phyloP scores from a whole-genome alignment of 2,113 vertebrate genomes.

The Syngnathoides biaculeatus region DNA sequence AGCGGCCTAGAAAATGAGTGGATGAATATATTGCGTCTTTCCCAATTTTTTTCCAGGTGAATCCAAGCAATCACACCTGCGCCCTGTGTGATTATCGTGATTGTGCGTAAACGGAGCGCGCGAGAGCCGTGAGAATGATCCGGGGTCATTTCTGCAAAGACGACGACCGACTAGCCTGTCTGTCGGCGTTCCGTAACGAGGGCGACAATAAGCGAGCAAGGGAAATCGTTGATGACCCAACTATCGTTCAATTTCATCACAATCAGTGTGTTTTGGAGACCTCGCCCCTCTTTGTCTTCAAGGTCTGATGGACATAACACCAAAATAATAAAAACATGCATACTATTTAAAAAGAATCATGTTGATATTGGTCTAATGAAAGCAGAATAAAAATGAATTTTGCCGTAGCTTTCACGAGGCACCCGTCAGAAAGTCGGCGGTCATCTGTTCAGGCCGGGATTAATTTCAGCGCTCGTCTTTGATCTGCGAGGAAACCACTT shows the following conservation, averaged over 20 bases:
- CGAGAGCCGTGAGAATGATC: slow-evolving; percentile 27
- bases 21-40: too few species aligned
- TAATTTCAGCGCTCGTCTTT: slow-evolving; percentile 21
- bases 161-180: not conserved
- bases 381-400: not conserved
- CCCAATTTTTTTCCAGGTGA: slow-evolving; percentile 31
- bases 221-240: not conserved
- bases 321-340: not conserved
- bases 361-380: not conserved
- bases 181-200: slow-evolving; percentile 22
- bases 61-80: slow-evolving; percentile 49
- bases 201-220: not conserved
- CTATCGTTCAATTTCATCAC: not conserved
- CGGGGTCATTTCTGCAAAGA: slow-evolving; percentile 41
- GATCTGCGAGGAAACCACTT: slow-evolving; percentile 18
- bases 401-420: not conserved
- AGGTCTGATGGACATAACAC: not conserved
- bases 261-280: not conserved
- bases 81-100: slow-evolving; percentile 59
- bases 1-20: too few species aligned
- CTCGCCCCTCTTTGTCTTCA: not conserved
- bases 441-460: slow-evolving; percentile 40
- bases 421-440: slow-evolving; percentile 20
- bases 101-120: slow-evolving; percentile 21
- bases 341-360: not conserved